Percentiles rank a stretch among this genome's conserved stretches.
These are phyloP conservation scores for Carassius gibelio DNA, from an alignment of 2,113 vertebrate species.

Conservation along the genomic window DNA sequence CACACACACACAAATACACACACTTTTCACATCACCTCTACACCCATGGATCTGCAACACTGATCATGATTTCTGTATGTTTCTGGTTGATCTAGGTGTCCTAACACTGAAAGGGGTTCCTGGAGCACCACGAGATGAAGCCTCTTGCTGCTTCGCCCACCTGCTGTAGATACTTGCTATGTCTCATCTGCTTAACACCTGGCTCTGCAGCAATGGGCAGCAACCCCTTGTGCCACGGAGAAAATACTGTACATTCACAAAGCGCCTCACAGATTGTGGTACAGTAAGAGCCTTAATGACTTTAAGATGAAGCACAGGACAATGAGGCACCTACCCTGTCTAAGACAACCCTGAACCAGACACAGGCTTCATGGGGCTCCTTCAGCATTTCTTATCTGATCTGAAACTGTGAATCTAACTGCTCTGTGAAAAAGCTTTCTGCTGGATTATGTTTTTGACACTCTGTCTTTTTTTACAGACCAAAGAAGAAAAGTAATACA, in stretches of 20 bases:
- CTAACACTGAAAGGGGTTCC: constrained; percentile 85
- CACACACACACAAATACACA: too few species aligned
- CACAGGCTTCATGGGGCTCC: constrained; percentile 57
- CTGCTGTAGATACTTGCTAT: constrained; percentile 74
- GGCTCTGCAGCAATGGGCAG: constrained; percentile 69
- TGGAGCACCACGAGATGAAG: constrained; percentile 62
- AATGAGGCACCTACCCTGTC: constrained; percentile 1
- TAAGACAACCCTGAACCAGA: constrained; percentile 16
- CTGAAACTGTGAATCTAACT: constrained; percentile 71
- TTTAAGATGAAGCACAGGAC: neutral
- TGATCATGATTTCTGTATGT: constrained; percentile 61
- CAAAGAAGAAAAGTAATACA: constrained; percentile 83
- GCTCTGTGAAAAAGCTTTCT: constrained; percentile 84
- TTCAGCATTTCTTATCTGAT: constrained; percentile 63
- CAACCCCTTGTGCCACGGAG: constrained; percentile 71
- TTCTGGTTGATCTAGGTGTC: constrained; percentile 84
- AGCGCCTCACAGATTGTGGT: constrained; percentile 52
- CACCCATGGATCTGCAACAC: neutral
- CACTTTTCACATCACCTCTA: neutral
- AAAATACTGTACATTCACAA: constrained; percentile 66
- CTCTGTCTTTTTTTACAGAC: constrained; percentile 88
- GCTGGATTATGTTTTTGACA: constrained; percentile 90
- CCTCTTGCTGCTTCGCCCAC: constrained; percentile 72
- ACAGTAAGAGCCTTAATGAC: constrained; percentile 62
- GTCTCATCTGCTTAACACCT: constrained; percentile 76